Base-by-base conservation (phyloP, 2,113 vertebrate genomes). In the Sorex fumeus region DNA sequence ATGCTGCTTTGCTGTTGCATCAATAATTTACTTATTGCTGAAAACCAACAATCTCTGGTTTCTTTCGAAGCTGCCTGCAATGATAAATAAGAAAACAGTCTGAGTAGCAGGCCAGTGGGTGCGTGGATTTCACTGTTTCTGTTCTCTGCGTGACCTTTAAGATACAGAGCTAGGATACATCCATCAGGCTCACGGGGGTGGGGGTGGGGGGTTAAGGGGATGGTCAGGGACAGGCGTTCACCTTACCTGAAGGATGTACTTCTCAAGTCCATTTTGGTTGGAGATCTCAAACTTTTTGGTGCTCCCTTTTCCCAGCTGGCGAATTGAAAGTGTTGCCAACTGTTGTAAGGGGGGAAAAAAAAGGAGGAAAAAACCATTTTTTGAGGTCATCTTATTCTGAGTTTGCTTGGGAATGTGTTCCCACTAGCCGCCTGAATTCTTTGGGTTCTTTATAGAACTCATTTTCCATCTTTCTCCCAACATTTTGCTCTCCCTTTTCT, bases 231-330 rank as follows among this genome's bases (percentile, higher is more conserved):
- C 85, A 83, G 70, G 0, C 0, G 64, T 12, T 45, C 27, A 25
- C 25, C 40, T 93, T 98, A 99, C 99, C 99, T 99, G 99, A 88
- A 99, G 98, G 83, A 99, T 99, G 96, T 99, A 99, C 83, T 99
- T 99, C 88, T 99, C 99, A 90, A 99, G 98, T 98, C 99, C 98
- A 90, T 99, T 98, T 10, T 98, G 99, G 97, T 98, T 99, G 98
- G 99, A 99, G 91, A 99, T 98, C 96, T 99, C 99, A 97, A 99
- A 99, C 96, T 99, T 99, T 97, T 98, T 99, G 95, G 95, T 98
- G 97, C 99, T 99, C 0, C 99, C 99, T 96, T 99, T 99, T 82
- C 99, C 98, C 71, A 95, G 66, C 12, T 98, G 99, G 84, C 3
- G 84, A 91, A 96, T 62, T 32, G 91, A 95, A 86, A 96, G 90